Evolutionary conservation across 2,113 vertebrate genomes (phyloP).

Genomic region (Centropristis striata): DNA sequence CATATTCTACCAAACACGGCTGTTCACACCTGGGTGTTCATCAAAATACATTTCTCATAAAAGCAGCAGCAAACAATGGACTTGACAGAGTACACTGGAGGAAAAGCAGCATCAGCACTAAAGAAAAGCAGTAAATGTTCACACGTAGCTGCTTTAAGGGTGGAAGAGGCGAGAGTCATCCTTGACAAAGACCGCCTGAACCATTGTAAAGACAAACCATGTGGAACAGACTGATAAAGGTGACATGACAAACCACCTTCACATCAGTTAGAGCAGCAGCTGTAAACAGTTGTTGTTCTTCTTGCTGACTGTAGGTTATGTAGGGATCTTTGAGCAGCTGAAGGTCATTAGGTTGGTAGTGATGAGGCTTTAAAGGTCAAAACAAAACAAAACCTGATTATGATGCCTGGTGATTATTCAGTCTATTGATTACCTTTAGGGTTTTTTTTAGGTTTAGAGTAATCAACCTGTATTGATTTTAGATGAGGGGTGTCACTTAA

Average conservation of each 20-base stretch:
- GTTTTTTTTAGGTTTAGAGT: not conserved
- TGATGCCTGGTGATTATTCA: not conserved
- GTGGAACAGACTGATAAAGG: not conserved
- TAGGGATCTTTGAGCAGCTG: not conserved
- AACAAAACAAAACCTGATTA: not conserved
- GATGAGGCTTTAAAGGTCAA: conserved; percentile 20
- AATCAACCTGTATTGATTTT: not conserved
- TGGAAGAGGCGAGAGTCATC: not conserved
- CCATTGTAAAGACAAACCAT: conserved; percentile 13
- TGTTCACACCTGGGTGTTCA: conserved; percentile 9
- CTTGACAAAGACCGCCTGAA: not conserved
- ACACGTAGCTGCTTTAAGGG: conserved; percentile 3
- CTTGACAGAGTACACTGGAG: not conserved
- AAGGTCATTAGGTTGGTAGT: not conserved
- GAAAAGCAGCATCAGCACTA: conserved; percentile 27
- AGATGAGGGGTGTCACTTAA: not conserved
- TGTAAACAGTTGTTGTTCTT: not conserved
- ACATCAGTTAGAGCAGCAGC: not conserved
- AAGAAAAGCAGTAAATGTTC: conserved; percentile 9
- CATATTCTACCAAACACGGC: conserved; percentile 8
- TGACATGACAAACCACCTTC: not conserved
- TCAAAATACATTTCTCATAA: conserved; percentile 16
- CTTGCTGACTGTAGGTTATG: not conserved
- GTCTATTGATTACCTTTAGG: not conserved
- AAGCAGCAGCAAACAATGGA: conserved; percentile 36